phyloP scores from a whole-genome alignment of 2,113 vertebrate genomes.

The Danionella cerebrum region DNA sequence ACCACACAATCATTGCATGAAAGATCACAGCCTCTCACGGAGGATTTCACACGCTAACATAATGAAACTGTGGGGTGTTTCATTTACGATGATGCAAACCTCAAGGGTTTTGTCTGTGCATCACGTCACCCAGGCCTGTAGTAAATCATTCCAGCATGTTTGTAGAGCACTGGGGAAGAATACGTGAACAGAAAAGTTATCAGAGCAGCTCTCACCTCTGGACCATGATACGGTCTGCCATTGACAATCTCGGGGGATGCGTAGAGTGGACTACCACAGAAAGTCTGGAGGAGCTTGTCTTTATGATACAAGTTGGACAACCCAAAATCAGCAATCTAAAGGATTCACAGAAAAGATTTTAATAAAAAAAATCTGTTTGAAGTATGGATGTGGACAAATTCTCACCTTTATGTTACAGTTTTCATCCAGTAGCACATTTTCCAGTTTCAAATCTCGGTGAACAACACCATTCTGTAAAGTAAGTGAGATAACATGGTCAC shows the following conservation, averaged over 20 bases:
- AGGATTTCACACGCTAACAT: slow-evolving; percentile 7
- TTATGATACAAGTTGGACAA: slow-evolving; percentile 96
- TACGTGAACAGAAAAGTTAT: not conserved
- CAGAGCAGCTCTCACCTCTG: slow-evolving; percentile 70
- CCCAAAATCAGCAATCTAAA: slow-evolving; percentile 94
- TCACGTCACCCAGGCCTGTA: not conserved
- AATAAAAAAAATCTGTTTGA: too few species aligned
- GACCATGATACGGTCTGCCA: slow-evolving; percentile 89
- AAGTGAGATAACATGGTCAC: slow-evolving; percentile 16
- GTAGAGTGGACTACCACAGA: slow-evolving; percentile 95
- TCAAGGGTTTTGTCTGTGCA: slow-evolving; percentile 2
- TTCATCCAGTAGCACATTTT: slow-evolving; percentile 98
- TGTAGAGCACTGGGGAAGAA: not conserved
- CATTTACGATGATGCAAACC: slow-evolving; percentile 1
- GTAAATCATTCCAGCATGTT: slow-evolving; percentile 11
- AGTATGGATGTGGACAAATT: not conserved
- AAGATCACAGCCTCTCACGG: not conserved
- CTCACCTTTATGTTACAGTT: slow-evolving; percentile 98
- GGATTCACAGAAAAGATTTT: too few species aligned
- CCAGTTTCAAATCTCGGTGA: slow-evolving; percentile 96
- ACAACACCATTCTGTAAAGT: slow-evolving; percentile 88
- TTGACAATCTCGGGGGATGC: slow-evolving; percentile 98
- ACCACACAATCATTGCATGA: slow-evolving; percentile 35
- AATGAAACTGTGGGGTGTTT: slow-evolving; percentile 13
- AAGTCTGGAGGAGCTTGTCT: slow-evolving; percentile 94